Percentiles rank a stretch among this genome's conserved stretches.
These are phyloP conservation scores for Propithecus perrieri DNA, from an alignment of 2,797 vertebrate genomes.

Conservation along the genomic window DNA sequence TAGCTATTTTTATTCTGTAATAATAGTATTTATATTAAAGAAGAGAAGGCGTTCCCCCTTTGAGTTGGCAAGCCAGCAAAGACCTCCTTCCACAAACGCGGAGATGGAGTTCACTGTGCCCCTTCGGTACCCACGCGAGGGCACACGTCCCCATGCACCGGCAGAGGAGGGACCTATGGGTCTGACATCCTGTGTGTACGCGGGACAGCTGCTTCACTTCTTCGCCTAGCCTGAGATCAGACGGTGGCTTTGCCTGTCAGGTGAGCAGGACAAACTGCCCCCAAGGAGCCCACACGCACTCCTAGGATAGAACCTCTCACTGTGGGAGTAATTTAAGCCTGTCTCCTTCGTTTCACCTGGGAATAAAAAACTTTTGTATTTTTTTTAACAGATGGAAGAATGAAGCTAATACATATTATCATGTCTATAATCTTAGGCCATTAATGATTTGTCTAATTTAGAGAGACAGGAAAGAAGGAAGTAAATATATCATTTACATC, in stretches of 20 bases:
- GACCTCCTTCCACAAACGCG: neutral
- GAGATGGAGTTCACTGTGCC: neutral
- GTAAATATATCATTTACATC: neutral
- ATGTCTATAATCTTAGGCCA: neutral
- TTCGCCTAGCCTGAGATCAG: neutral
- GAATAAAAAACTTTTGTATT: neutral
- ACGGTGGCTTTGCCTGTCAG: neutral
- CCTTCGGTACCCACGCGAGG: accelerated
- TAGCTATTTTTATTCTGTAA: neutral
- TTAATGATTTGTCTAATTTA: neutral
- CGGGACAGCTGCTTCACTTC: neutral
- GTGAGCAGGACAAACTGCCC: accelerated
- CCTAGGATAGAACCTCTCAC: neutral
- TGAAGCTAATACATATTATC: neutral
- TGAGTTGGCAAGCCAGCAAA: neutral
- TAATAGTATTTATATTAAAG: neutral
- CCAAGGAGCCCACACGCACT: accelerated
- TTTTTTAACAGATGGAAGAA: neutral
- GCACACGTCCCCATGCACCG: accelerated
- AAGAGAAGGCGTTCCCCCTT: neutral
- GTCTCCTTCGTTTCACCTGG: neutral
- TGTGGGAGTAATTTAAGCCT: neutral
- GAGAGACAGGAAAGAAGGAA: neutral
- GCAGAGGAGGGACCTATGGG: too few relatives aligned
- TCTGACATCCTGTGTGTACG: neutral